A percentile compares a stretch with the other conserved stretches of the same genome.
Conservation (phyloP, 2,113 vertebrate genomes). For the Castor canadensis region DNA sequence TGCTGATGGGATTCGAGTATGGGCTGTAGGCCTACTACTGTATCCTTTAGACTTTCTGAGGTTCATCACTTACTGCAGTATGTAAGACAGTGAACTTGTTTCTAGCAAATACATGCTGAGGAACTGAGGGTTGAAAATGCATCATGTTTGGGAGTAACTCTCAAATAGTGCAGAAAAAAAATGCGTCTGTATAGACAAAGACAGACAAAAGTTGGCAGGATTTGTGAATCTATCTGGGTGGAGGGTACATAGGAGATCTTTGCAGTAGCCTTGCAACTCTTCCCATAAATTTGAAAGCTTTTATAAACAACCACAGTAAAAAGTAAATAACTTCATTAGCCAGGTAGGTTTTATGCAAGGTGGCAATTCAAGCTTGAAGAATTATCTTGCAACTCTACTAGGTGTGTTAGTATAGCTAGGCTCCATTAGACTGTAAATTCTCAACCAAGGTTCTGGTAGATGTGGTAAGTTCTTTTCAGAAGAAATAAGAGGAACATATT, state of each 20-base stretch:
- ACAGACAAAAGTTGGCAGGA: too few species aligned
- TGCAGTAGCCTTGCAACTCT: neutral
- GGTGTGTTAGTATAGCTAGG: conserved; percentile 12
- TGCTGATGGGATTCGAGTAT: neutral
- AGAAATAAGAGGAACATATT: conserved; percentile 23
- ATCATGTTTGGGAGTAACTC: neutral
- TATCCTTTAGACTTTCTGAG: neutral
- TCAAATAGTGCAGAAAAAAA: neutral
- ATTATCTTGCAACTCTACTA: neutral
- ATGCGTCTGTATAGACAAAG: too few species aligned
- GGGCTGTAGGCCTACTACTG: neutral
- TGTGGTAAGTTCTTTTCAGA: conserved; percentile 53
- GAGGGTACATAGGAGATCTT: neutral
- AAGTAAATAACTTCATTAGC: conserved; percentile 33
- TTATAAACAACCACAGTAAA: neutral
- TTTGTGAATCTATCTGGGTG: neutral
- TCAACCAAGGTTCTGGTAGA: conserved; percentile 23
- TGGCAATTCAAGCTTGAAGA: neutral
- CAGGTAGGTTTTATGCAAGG: neutral
- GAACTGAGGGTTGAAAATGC: neutral
- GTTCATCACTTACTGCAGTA: neutral
- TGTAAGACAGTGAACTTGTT: conserved; percentile 8
- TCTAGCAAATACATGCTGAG: neutral
- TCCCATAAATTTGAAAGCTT: conserved; percentile 36
- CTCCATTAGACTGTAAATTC: conserved; percentile 58